phyloP scores from a whole-genome alignment of 2,113 vertebrate genomes.

The Otocyon megalotis region DNA sequence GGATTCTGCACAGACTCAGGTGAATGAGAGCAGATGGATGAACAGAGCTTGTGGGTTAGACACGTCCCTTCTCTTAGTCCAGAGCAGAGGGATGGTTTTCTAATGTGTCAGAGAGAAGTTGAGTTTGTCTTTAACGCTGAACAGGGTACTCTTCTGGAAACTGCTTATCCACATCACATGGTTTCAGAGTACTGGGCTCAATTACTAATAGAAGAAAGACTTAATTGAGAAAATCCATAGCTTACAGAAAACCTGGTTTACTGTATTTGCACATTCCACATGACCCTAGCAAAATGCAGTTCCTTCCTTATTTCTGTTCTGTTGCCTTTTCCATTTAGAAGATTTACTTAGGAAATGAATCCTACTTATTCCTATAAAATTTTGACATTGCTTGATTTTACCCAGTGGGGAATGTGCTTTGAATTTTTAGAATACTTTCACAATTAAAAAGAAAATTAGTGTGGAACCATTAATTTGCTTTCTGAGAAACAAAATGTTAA shows the following conservation, averaged over 20 bases:
- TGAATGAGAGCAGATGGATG: background rate
- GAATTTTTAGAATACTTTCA: slow-evolving; percentile 63
- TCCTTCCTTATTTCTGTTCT: slow-evolving; percentile 60
- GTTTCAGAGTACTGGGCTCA: slow-evolving; percentile 62
- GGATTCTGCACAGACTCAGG: background rate
- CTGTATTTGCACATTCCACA: slow-evolving; percentile 68
- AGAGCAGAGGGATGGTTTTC: slow-evolving; percentile 52
- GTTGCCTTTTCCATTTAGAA: slow-evolving; percentile 61
- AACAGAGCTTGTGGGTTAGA: background rate
- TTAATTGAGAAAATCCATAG: slow-evolving; percentile 53
- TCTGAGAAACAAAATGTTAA: slow-evolving; percentile 70
- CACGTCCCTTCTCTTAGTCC: slow-evolving; percentile 18
- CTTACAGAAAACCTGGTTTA: slow-evolving; percentile 64
- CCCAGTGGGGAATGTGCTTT: slow-evolving; percentile 65
- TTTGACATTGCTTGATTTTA: slow-evolving; percentile 72
- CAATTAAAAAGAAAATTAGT: slow-evolving; percentile 66
- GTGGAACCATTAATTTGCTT: slow-evolving; percentile 60
- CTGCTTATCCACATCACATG: slow-evolving; percentile 3
- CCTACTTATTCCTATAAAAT: slow-evolving; percentile 52
- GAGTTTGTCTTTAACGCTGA: background rate
- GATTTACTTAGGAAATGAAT: slow-evolving; percentile 63
- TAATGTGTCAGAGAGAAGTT: background rate
- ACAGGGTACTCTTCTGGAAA: slow-evolving; percentile 49
- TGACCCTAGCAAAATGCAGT: slow-evolving; percentile 64
- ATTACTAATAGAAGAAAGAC: slow-evolving; percentile 44